Conservation (phyloP, 2,797 vertebrate genomes). For the Meda fulgida region DNA sequence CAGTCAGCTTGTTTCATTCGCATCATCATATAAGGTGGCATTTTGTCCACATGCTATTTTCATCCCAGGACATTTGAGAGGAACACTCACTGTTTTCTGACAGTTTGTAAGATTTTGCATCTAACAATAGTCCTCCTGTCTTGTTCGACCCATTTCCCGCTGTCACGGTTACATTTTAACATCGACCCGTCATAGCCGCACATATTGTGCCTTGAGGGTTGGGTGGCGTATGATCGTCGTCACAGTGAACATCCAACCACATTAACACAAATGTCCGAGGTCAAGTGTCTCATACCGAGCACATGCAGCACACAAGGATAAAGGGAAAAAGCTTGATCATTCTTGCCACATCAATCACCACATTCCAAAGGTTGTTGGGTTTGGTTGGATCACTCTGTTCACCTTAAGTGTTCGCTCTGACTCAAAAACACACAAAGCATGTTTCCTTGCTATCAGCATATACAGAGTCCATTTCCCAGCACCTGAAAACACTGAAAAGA, state of each 20-base stretch:
- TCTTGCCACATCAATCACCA: background rate
- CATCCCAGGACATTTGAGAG: background rate
- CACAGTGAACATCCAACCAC: slow-evolving; percentile 14
- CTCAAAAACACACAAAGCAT: background rate
- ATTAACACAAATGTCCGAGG: slow-evolving; percentile 10
- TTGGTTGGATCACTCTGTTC: background rate
- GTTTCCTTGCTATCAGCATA: background rate
- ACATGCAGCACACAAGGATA: background rate
- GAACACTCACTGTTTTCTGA: background rate
- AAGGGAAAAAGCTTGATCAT: background rate
- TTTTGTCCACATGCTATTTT: slow-evolving; percentile 22
- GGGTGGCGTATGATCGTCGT: slow-evolving; percentile 3
- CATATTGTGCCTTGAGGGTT: background rate
- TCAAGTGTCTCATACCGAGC: slow-evolving; percentile 5
- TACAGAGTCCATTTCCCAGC: background rate
- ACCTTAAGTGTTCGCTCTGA: background rate
- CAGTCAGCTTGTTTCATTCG: slow-evolving; percentile 1
- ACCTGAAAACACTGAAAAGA: background rate
- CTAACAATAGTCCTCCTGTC: slow-evolving; percentile 6
- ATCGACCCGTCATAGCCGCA: background rate
- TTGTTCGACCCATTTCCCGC: slow-evolving; percentile 30
- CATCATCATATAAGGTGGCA: slow-evolving; percentile 5
- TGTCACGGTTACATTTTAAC: slow-evolving; percentile 11
- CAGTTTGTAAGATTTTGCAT: background rate
- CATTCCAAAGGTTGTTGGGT: background rate